Conservation (phyloP, 2,113 vertebrate genomes). For the Coracopsis vasa region DNA sequence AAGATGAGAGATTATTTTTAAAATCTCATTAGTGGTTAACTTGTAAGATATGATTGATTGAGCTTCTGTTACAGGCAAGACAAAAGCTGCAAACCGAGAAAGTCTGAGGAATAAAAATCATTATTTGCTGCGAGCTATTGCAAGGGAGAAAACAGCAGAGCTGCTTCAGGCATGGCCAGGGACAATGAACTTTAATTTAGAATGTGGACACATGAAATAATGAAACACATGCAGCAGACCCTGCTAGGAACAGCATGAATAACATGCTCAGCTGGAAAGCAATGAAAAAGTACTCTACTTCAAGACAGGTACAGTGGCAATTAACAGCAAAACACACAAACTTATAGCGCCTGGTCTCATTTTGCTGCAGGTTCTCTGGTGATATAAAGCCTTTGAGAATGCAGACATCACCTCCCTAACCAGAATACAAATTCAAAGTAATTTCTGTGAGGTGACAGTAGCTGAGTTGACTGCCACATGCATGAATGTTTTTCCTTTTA, state of each 20-base stretch:
- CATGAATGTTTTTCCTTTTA: not conserved
- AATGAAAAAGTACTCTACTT: not conserved
- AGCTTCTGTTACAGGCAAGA: not conserved
- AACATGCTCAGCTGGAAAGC: not conserved
- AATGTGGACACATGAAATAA: not conserved
- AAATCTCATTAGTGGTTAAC: not conserved
- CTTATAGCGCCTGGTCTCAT: not conserved
- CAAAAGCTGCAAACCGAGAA: constrained; percentile 25
- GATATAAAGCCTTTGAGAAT: not conserved
- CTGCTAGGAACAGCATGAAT: not conserved
- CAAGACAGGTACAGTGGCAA: constrained; percentile 1
- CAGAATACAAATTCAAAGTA: not conserved
- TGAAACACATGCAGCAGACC: not conserved
- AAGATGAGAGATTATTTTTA: not conserved
- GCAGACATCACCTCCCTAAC: not conserved
- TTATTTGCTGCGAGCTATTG: not conserved
- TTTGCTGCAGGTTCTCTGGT: constrained; percentile 13
- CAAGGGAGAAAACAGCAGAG: not conserved
- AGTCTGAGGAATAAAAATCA: constrained; percentile 9
- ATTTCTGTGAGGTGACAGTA: not conserved
- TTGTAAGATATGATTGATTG: not conserved
- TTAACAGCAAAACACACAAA: constrained; percentile 21
- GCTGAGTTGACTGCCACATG: not conserved
- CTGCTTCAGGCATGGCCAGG: not conserved
- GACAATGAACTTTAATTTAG: constrained; percentile 22